A percentile compares a stretch with the other conserved stretches of the same genome.
phyloP scores from a whole-genome alignment of 2,797 vertebrate genomes.

The Nothura maculosa region DNA sequence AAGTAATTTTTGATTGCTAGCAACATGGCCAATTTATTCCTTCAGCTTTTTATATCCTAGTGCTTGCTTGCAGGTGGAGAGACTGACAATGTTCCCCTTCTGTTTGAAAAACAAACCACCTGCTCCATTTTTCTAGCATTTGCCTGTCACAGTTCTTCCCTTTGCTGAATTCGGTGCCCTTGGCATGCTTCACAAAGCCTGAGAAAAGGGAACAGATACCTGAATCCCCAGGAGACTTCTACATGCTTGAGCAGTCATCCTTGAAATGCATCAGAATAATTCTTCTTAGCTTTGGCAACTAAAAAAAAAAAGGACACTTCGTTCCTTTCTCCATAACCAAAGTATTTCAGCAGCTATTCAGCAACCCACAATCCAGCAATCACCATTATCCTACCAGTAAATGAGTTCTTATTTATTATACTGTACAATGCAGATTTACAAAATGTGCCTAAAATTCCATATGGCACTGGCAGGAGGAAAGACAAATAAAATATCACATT shows the following conservation, averaged over 20 bases:
- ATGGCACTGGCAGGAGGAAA: not conserved
- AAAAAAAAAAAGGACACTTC: not conserved
- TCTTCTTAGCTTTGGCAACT: not conserved
- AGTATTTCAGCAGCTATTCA: not conserved
- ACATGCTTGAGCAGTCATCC: not conserved
- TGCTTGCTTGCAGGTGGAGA: not conserved
- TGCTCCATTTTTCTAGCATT: not conserved
- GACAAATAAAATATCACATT: not conserved
- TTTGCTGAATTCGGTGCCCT: not conserved
- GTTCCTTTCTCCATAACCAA: not conserved
- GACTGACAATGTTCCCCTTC: not conserved
- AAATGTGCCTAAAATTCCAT: not conserved
- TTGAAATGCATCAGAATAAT: not conserved
- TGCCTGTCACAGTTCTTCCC: not conserved
- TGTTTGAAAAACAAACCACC: not conserved
- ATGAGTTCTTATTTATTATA: not conserved
- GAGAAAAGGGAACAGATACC: not conserved
- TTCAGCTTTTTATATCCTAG: not conserved
- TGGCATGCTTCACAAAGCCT: not conserved
- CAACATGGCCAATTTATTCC: not conserved
- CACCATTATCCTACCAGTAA: not conserved
- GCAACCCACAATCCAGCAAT: not conserved
- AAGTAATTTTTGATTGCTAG: not conserved
- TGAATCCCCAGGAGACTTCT: not conserved
- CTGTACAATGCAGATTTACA: not conserved